Conservation (phyloP, 2,113 vertebrate species). For the Heterochromis multidens region DNA sequence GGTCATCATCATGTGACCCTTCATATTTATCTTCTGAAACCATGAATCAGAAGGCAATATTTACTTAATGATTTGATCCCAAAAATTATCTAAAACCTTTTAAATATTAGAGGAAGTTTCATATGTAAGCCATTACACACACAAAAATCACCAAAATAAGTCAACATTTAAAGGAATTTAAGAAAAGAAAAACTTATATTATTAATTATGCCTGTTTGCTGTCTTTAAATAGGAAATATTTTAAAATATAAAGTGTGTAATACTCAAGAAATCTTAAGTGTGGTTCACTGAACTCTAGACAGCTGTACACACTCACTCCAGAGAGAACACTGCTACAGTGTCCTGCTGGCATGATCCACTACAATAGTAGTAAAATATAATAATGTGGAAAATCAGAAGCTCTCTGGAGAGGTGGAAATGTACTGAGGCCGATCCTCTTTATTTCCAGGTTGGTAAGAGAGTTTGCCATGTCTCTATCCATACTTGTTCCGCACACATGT, state of each 20-base stretch:
- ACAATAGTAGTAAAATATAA: constrained; percentile 35
- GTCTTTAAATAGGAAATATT: not conserved
- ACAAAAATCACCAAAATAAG: rapidly evolving
- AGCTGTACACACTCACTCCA: not conserved
- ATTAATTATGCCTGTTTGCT: not conserved
- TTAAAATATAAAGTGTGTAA: not conserved
- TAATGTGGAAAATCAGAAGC: constrained; percentile 48
- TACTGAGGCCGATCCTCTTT: not conserved
- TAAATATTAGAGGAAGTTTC: not conserved
- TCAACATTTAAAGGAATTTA: no score
- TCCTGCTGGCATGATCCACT: constrained; percentile 10
- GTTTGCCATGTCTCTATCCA: constrained; percentile 19
- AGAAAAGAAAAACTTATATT: no score
- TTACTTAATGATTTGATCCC: not conserved
- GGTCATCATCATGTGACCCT: not conserved
- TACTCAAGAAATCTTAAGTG: not conserved
- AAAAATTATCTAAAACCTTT: not conserved
- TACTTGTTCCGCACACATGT: not conserved
- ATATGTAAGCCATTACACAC: no score
- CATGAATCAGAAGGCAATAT: not conserved
- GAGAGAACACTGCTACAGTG: not conserved
- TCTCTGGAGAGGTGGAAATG: constrained; percentile 3
- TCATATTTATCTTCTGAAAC: not conserved
- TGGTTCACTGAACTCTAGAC: not conserved
- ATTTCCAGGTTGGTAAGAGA: constrained; percentile 22